Conservation (phyloP, 2,113 vertebrate species). For the Mormyrus lacerda region DNA sequence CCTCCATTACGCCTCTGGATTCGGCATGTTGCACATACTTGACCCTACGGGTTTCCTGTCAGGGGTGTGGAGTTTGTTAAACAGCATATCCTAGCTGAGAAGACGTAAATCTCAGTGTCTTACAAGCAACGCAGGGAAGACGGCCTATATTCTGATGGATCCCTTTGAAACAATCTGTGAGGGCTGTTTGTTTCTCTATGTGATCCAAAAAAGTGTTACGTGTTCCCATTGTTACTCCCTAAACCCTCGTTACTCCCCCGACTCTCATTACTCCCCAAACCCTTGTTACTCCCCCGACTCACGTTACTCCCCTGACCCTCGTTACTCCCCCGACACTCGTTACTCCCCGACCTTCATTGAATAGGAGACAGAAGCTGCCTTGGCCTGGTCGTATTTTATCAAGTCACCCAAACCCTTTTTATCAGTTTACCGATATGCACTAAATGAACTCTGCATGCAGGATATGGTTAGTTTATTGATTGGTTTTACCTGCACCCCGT, state of each 20-base stretch:
- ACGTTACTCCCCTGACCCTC: not conserved
- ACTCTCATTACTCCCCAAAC: not conserved
- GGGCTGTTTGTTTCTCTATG: not conserved
- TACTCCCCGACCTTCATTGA: not conserved
- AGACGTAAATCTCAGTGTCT: not conserved
- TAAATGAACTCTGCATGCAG: not conserved
- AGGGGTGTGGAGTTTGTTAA: not conserved
- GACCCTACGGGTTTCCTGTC: not conserved
- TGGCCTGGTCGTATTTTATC: not conserved
- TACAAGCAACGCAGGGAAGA: not conserved
- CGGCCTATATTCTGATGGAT: not conserved
- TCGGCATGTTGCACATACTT: not conserved
- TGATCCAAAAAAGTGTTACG: not conserved
- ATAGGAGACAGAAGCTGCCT: not conserved
- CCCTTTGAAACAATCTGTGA: not conserved
- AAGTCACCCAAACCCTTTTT: not conserved
- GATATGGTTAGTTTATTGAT: not conserved
- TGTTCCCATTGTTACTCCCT: not conserved
- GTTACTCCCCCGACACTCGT: not conserved
- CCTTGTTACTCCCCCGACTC: not conserved
- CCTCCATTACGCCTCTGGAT: not conserved
- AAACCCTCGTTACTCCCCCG: not conserved
- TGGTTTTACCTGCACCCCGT: not conserved
- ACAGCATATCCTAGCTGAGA: not conserved
- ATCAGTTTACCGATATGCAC: not conserved